Conservation (phyloP, 2,888 invertebrate species). For the Sclerodermus sp. region DNA sequence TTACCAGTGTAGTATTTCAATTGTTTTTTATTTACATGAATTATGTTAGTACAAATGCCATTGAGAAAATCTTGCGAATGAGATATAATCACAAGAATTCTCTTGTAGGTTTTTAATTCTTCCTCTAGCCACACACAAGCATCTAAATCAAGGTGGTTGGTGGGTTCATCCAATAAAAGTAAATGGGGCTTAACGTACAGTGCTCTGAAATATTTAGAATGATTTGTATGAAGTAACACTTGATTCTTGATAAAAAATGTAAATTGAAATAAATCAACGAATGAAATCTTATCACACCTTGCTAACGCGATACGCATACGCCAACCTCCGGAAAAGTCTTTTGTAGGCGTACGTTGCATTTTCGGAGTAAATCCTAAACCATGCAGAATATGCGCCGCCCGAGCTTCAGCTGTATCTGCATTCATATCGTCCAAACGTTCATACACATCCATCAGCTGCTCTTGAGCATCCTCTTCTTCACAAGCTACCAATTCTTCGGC, state of each 20-base stretch:
- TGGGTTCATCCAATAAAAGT: slow-evolving; percentile 94
- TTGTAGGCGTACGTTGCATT: slow-evolving; percentile 85
- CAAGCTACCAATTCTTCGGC: slow-evolving; percentile 87
- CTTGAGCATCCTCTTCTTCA: slow-evolving; percentile 79
- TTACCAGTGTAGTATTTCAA: slow-evolving; percentile 95
- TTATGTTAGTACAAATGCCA: slow-evolving; percentile 94
- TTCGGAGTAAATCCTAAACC: slow-evolving; percentile 92
- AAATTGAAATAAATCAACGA: neutral
- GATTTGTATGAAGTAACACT: too few relatives aligned
- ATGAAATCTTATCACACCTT: slow-evolving; percentile 48
- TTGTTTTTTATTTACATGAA: slow-evolving; percentile 91
- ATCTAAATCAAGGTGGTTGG: slow-evolving; percentile 97
- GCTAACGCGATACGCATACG: slow-evolving; percentile 98
- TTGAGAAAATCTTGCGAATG: slow-evolving; percentile 99
- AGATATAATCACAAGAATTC: slow-evolving; percentile 95
- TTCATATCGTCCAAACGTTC: slow-evolving; percentile 96
- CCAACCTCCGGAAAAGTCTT: slow-evolving; percentile 94
- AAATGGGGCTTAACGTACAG: slow-evolving; percentile 97
- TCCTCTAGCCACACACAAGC: slow-evolving; percentile 99
- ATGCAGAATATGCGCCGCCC: slow-evolving; percentile 92
- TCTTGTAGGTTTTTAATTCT: slow-evolving; percentile 93
- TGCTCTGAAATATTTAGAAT: slow-evolving; percentile 71
- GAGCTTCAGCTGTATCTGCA: slow-evolving; percentile 91
- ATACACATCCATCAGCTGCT: slow-evolving; percentile 96
- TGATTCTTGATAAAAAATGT: slow-evolving; percentile 69